Evolutionary conservation across 2,797 vertebrate species (phyloP).

Genomic region (Coreius guichenoti): DNA sequence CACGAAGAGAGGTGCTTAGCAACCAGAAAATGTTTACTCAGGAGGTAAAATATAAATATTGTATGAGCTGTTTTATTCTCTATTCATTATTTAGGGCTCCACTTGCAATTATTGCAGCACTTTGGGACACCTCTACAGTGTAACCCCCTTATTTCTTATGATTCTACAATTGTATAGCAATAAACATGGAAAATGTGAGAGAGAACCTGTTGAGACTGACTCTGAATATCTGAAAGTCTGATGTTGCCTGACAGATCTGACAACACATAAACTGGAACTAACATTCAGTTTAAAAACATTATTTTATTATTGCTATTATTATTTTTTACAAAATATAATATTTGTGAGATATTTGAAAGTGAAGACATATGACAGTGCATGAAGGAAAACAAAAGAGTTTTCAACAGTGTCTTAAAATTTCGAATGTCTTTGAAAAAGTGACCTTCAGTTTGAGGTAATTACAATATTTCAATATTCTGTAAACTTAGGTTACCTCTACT

Average conservation of each 20-base stretch:
- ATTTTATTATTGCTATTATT: conserved; percentile 1
- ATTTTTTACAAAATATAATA: conserved; percentile 1
- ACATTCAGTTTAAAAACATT: not conserved
- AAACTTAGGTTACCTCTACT: not conserved
- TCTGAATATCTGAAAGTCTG: not conserved
- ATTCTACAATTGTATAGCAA: not conserved
- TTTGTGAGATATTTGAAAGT: not conserved
- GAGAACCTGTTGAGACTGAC: not conserved
- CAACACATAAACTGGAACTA: not conserved
- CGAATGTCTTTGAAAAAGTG: not conserved
- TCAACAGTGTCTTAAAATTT: not conserved
- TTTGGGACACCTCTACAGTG: not conserved
- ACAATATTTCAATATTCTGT: conserved; percentile 10
- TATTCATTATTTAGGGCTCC: not conserved
- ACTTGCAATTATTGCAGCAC: not conserved
- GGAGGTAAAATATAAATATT: not conserved
- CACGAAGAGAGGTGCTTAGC: not conserved
- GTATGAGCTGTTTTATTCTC: not conserved
- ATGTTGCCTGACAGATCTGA: not conserved
- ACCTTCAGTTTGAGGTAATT: conserved; percentile 5
- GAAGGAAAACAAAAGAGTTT: not conserved
- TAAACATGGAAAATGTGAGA: not conserved
- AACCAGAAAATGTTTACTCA: not conserved
- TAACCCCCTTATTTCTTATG: not conserved
- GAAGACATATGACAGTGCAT: not conserved